Evolutionary conservation across 2,113 vertebrate species (phyloP).

Genomic region (Petromus typicus): DNA sequence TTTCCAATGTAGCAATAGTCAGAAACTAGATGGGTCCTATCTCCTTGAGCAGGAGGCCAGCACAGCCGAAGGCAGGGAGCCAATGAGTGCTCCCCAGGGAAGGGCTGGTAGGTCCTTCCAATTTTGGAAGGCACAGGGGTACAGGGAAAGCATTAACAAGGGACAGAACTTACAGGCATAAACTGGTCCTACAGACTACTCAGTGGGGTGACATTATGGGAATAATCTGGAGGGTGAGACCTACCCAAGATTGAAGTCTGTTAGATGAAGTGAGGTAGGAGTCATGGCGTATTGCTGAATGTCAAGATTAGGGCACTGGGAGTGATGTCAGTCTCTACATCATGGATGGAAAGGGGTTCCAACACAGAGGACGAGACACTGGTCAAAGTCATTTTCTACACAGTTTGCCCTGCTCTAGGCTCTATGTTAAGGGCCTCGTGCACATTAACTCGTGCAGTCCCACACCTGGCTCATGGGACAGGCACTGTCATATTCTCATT

Average conservation of each 20-base stretch:
- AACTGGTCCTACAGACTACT: not conserved
- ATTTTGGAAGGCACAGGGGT: too few relatives aligned
- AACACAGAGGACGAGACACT: not conserved
- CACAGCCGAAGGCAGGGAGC: not conserved
- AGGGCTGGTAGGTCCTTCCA: not conserved
- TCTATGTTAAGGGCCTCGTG: not conserved
- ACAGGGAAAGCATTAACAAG: too few relatives aligned
- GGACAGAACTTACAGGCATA: not conserved
- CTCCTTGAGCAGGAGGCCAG: not conserved
- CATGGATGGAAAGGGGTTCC: not conserved
- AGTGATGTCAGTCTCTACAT: not conserved
- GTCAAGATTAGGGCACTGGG: not conserved
- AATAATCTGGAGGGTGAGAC: not conserved
- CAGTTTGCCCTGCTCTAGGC: not conserved
- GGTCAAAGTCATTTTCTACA: not conserved
- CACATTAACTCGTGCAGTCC: not conserved
- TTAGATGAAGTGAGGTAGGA: not conserved
- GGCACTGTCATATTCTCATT: not conserved
- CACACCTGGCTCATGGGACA: not conserved
- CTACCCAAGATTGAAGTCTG: not conserved
- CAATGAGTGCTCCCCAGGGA: rapidly evolving
- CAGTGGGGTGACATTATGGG: not conserved
- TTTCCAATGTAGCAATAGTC: not conserved
- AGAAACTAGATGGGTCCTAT: rapidly evolving
- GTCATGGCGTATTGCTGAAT: not conserved